Conservation (phyloP, 2,797 vertebrate species). For the Hydrocynus forskahlii region DNA sequence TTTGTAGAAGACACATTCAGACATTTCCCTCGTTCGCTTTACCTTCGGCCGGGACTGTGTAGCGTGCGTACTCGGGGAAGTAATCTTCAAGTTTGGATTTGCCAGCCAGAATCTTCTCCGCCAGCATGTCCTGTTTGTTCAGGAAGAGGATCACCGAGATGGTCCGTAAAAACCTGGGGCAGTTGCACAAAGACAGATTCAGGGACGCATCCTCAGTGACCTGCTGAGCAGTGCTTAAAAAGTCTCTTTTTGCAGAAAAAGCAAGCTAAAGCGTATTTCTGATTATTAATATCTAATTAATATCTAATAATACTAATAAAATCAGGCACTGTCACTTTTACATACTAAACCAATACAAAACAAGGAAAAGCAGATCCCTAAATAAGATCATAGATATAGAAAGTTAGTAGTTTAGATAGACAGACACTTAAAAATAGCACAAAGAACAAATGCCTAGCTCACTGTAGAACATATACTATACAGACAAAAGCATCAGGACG, state of each 20-base stretch:
- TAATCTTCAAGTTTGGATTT: conserved; percentile 99
- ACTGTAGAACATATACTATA: no score
- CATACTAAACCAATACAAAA: no score
- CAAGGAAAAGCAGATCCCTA: no score
- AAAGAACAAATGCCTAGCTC: no score
- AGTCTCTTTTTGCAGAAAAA: not conserved
- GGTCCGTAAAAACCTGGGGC: conserved; percentile 92
- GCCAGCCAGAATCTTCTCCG: conserved; percentile 96
- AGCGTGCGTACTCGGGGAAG: conserved; percentile 92
- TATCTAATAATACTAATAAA: not conserved
- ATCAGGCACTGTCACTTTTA: no score
- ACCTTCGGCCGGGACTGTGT: conserved; percentile 91
- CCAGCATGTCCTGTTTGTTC: conserved; percentile 97
- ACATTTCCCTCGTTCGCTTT: conserved; percentile 31
- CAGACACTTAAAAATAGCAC: no score
- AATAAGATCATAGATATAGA: no score
- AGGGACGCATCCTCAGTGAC: not conserved
- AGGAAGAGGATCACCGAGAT: conserved; percentile 98
- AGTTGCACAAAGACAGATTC: conserved; percentile 17
- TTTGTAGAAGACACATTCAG: not conserved
- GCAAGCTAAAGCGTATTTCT: not conserved
- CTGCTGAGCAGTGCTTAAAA: not conserved
- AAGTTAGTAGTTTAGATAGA: no score
- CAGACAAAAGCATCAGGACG: no score
- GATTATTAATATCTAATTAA: not conserved